These are phyloP conservation scores for Solen grandis DNA, from an alignment of 1,140 invertebrate genomes.

Conservation along the genomic window DNA sequence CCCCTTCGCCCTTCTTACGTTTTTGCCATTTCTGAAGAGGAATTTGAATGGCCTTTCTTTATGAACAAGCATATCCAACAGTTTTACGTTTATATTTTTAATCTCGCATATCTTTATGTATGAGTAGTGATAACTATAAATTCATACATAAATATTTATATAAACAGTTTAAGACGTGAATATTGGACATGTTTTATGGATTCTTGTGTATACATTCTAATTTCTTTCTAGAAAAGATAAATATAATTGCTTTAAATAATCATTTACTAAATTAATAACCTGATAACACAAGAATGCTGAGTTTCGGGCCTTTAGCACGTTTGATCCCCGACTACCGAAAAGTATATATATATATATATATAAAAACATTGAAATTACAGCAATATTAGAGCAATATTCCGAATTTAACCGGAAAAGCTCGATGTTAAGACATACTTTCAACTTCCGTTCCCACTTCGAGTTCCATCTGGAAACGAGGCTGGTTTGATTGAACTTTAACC, in stretches of 20 bases:
- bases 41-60: background rate
- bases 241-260: background rate
- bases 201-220: too few relatives aligned
- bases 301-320: background rate
- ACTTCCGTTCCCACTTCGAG: constrained; percentile 50
- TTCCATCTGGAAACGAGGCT: constrained; percentile 44
- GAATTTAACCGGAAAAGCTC: background rate
- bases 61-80: background rate
- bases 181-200: too few relatives aligned
- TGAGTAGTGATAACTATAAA: too few relatives aligned
- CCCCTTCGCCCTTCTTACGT: background rate
- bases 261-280: background rate
- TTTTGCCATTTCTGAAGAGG: background rate
- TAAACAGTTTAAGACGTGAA: too few relatives aligned
- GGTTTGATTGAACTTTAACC: constrained; percentile 14
- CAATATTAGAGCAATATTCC: background rate
- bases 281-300: background rate
- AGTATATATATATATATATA: too few relatives aligned
- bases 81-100: background rate
- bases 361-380: too few relatives aligned
- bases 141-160: too few relatives aligned
- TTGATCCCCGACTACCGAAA: background rate
- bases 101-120: background rate
- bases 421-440: constrained; percentile 32
- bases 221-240: too few relatives aligned